Evolutionary conservation across 1,140 invertebrate species (phyloP), one percentile per base, ranked within the genome.

Genomic region (Mercenaria mercenaria): DNA sequence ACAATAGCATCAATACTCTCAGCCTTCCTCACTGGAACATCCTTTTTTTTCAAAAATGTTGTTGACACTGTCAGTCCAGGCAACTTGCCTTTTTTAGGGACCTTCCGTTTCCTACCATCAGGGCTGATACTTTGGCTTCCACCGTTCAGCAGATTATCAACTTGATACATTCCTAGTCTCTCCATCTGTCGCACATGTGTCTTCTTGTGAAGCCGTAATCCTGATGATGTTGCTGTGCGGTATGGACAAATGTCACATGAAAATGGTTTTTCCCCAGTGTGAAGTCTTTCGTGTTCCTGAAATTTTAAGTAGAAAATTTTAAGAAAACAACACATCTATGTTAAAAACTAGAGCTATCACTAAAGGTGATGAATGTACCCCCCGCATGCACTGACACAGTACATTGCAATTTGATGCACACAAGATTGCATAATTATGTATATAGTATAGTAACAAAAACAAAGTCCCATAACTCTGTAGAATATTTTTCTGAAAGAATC

Each of bases 191-290:
- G 50, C 47, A 81, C 3, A 39, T 81, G 79, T 2, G 79, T 81
- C 47, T 81, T 81, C 15, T 34, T 59, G 47, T 81, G 79, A 61
- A 59, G 52, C 61, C 37, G 15, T 64, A 81, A 59, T 26, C 50
- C 79, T 59, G 79, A 81, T 8, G 52, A 41, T 18, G 56, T 59
- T 13, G 79, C 50, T 37, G 50, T 32, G 13, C 47, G 39, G 47
- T 61, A 84, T 26, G 81, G 37, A 56, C 84, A 86, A 11, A 74
- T 29, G 32, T 76, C 50, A 41, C 72, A 86, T 1, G 50, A 47
- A 43, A 76, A 86, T 11, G 84, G 84, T 76, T 77, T 86, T 26
- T 86, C 84, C 8, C 84, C 84, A 34, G 69, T 86, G 37, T 86
- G 84, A 1, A 76, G 10, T 52, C 84, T 52, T 32, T 50, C 43